Base-by-base conservation (phyloP, 2,888 invertebrate genomes). In the Tenthredo mesomela region DNA sequence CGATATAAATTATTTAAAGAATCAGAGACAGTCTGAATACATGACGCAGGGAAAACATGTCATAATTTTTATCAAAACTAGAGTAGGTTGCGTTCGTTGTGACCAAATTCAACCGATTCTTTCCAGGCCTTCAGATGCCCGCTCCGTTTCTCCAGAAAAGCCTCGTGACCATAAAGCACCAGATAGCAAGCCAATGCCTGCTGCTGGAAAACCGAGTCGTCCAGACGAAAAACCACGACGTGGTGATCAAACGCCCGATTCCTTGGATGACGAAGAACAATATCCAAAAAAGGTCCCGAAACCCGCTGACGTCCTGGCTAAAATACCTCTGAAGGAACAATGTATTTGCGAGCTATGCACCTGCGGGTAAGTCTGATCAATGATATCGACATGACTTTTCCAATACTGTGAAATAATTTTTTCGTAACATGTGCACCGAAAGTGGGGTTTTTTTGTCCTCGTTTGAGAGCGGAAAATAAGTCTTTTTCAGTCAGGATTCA, bases 321-420 rank as follows among this genome's bases (percentile, higher is more conserved):
- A 94, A 88, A 90, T 92, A 10, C 93, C 94, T 3, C 93, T 94
- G 88, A 96, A 96, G 92, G 97, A 97, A 91, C 96, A 97, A 93
- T 98, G 98, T 93, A 97, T 98, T 90, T 98, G 98, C 92, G 97
- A 98, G 94, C 96, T 98, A 87, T 98, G 98, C 93, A 98, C 97
- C 91, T 98, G 98, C 94, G 98, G 98, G 98, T 98, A 94, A 96
- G 97, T 95, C 80, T 47, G 73, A 77, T 85, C 84, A 25, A 29
- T 21, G 18, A 37, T 15, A n/a, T 40, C 25, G 29, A 37, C 61
- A 43, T 3, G 12, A 47, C 15, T 47, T 47, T 15, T 10, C 15
- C 15, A 15, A 15, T 15, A 47, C 47, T 47, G 47, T 47, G 15
- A 47, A 47, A 47, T 47, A 47, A 15, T 12, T 15, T 47, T 12